Conservation (phyloP, 2,888 invertebrate species). For the Xestoiulus laeticollis region DNA sequence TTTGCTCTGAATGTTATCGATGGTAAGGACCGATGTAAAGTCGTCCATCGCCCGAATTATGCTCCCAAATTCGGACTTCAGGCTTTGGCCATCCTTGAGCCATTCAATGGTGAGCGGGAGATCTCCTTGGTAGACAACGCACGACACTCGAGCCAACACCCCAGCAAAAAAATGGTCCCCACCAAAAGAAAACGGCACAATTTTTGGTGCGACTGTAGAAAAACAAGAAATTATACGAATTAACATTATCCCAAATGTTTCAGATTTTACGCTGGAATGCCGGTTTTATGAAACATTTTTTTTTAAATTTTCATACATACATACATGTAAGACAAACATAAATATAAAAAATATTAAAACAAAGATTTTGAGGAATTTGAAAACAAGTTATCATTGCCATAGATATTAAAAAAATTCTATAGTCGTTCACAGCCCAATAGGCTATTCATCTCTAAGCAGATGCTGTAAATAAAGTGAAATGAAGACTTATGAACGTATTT, state of each 20-base stretch:
- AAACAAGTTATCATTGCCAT: no score
- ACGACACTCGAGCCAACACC: slow-evolving; percentile 64
- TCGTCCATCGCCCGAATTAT: slow-evolving; percentile 61
- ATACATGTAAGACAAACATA: no score
- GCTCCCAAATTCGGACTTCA: slow-evolving; percentile 60
- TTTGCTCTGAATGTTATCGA: slow-evolving; percentile 61
- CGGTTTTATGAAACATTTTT: background rate
- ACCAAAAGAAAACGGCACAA: slow-evolving; percentile 63
- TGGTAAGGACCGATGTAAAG: slow-evolving; percentile 63
- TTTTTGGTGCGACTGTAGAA: slow-evolving; percentile 63
- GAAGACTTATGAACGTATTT: no score
- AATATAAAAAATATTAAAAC: no score
- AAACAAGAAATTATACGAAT: slow-evolving; percentile 10
- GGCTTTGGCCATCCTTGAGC: slow-evolving; percentile 63
- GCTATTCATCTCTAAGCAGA: no score
- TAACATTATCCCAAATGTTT: background rate
- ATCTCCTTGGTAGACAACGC: slow-evolving; percentile 65
- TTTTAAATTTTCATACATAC: no score
- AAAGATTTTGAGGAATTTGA: no score
- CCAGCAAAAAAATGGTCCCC: slow-evolving; percentile 64
- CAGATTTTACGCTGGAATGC: background rate
- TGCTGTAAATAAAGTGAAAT: no score
- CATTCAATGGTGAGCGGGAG: slow-evolving; percentile 64
- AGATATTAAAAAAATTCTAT: no score
- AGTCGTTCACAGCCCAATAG: no score